These are phyloP conservation scores for Penaeus chinensis DNA, from an alignment of 1,140 invertebrate species.

Conservation along the genomic window DNA sequence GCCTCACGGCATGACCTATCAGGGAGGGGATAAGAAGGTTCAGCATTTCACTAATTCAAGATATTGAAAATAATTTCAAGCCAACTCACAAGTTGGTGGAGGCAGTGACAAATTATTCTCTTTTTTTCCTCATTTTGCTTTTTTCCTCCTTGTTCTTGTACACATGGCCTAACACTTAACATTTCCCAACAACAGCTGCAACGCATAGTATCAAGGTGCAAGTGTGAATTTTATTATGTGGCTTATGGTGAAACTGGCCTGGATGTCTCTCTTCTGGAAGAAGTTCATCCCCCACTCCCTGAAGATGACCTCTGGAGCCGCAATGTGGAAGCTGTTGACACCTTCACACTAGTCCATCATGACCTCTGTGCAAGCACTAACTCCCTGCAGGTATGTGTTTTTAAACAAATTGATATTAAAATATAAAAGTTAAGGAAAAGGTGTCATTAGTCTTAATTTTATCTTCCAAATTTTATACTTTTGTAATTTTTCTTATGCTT, in stretches of 20 bases:
- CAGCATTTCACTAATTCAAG: too few species aligned
- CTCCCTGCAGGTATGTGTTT: conserved; percentile 65
- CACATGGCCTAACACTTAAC: background rate
- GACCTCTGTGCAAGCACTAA: conserved; percentile 98
- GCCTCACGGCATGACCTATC: too few species aligned
- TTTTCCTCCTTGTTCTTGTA: conserved; percentile 1
- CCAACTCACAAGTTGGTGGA: too few species aligned
- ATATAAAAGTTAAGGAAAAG: background rate
- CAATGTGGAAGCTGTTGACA: conserved; percentile 88
- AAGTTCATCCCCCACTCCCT: conserved; percentile 57
- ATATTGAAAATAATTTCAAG: too few species aligned
- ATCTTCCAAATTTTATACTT: background rate
- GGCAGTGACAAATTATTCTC: too few species aligned
- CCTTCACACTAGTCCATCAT: conserved; percentile 98
- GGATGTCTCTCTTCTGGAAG: conserved; percentile 69
- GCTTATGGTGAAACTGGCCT: conserved; percentile 87
- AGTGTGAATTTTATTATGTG: conserved; percentile 98
- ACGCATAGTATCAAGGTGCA: conserved; percentile 95
- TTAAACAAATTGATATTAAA: background rate
- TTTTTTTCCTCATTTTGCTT: too few species aligned
- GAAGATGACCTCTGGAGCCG: conserved; percentile 73
- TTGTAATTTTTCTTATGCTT: background rate
- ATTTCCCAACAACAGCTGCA: conserved; percentile 78
- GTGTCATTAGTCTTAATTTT: background rate
- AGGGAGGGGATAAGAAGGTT: too few species aligned